Evolutionary conservation across 1,140 invertebrate species (phyloP), one percentile per base, ranked within the genome.

Genomic region (Stenopsyche tienmushanensis): DNA sequence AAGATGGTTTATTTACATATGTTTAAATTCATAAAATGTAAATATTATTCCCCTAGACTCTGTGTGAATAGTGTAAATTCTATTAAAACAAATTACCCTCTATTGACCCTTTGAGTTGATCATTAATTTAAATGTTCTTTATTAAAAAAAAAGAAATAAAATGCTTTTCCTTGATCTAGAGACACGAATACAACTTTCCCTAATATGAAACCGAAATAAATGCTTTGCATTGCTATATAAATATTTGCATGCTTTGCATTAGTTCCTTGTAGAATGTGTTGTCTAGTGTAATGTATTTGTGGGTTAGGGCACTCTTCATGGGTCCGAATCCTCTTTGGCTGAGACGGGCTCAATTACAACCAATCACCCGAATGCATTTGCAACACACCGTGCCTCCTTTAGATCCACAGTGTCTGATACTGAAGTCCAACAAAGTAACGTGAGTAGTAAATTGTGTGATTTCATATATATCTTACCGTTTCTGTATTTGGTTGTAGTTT

Each of bases 391-490:
- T 73, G 83, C 83, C 71, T 80, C 78, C 59, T 80, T 80, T 80
- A 86, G 93, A 72, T 93, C 92, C 70, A 92, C 94, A 54, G 89
- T 95, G 66, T 96, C 94, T 68, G 95, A 97, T 80, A 95, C 92
- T 74, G 95, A 97, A 83, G 86, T 93, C 73, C 91, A 94, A 80
- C 88, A 88, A 75, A 85, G 89, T 77, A 91, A 90, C 83, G 92
- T 93, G 85, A 90, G 89, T 87, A 73, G 45, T 74, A 72, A 69
- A 25, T 2, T 18, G 5, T 5, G n/a, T 18, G 57, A 18, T 44
- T 44, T 18, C 17, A 26, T 29, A 59, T 59, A 29, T 23, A 21
- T 39, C 3, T 29, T 34, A 9, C 10, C 8, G 2, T n/a, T n/a
- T n/a, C n/a, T n/a, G n/a, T 62, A 26, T 45, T 25, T 50, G 9